Percentiles rank a stretch among this genome's conserved stretches.
Conservation (phyloP, 2,888 invertebrate genomes). For the Chydorus sphaericus region DNA sequence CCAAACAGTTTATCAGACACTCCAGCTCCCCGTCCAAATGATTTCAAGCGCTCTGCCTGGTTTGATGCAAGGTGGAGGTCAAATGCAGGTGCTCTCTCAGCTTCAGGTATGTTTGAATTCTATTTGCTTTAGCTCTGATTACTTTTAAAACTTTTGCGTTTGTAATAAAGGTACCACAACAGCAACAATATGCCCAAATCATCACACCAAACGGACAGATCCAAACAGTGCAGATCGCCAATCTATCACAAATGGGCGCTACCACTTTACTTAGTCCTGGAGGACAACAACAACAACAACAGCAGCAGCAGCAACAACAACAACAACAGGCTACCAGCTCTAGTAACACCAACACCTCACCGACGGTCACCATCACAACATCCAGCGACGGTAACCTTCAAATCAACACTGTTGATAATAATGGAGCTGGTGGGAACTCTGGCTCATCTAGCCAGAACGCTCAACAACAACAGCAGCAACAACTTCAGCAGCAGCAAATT, state of each 20-base stretch:
- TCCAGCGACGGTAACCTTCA: slow-evolving; percentile 6
- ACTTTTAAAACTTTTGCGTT: neutral
- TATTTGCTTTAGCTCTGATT: neutral
- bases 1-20: slow-evolving; percentile 87
- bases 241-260: slow-evolving; percentile 34
- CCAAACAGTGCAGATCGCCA: slow-evolving; percentile 73
- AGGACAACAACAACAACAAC: slow-evolving; percentile 21
- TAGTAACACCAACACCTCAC: slow-evolving; percentile 23
- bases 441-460: slow-evolving; percentile 6
- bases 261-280: slow-evolving; percentile 7
- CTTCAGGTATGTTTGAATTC: neutral
- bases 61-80: slow-evolving; percentile 30
- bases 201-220: slow-evolving; percentile 79
- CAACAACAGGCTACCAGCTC: slow-evolving; percentile 14
- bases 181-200: slow-evolving; percentile 58
- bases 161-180: slow-evolving; percentile 25
- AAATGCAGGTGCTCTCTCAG: slow-evolving; percentile 20
- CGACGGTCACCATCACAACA: slow-evolving; percentile 15
- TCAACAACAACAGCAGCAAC: slow-evolving; percentile 20
- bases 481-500: slow-evolving; percentile 19
- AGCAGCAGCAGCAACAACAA: slow-evolving; percentile 19
- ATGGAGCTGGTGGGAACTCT: neutral
- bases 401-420: slow-evolving; percentile 6
- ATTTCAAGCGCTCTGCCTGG: slow-evolving; percentile 38
- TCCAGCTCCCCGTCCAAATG: slow-evolving; percentile 82